Percentiles rank a stretch among this genome's conserved stretches.
These are phyloP conservation scores for Orcinus orca DNA, from an alignment of 2,113 vertebrate species.

Conservation along the genomic window DNA sequence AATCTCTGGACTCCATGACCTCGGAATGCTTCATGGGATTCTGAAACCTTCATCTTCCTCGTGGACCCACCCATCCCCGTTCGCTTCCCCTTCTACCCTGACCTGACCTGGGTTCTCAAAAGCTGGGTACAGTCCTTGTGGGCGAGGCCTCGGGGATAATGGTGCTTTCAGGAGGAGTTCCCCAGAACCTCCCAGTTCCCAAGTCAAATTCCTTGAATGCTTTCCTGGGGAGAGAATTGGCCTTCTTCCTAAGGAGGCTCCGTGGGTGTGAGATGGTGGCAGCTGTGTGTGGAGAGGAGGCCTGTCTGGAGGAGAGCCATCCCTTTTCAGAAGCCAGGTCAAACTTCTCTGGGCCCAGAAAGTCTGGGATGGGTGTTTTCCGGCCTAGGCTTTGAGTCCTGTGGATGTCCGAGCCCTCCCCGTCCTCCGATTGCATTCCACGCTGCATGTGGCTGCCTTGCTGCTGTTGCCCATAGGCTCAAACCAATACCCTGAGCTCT, in stretches of 20 bases:
- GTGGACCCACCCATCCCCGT: fast-evolving
- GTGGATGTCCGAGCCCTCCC: not conserved
- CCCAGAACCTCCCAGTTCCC: not conserved
- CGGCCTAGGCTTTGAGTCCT: not conserved
- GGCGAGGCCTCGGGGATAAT: not conserved
- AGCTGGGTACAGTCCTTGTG: not conserved
- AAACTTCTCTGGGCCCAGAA: not conserved
- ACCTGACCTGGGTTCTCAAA: not conserved
- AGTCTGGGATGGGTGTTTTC: not conserved
- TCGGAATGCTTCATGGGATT: not conserved
- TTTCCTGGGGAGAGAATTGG: not conserved
- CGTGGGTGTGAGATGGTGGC: not conserved
- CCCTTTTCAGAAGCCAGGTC: not conserved
- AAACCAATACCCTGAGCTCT: not conserved
- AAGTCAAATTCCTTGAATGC: not conserved
- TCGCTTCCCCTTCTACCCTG: not conserved
- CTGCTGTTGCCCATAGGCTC: not conserved
- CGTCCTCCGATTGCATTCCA: not conserved
- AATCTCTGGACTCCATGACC: not conserved
- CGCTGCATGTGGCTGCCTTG: not conserved
- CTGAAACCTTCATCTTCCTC: not conserved
- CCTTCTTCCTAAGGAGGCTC: not conserved
- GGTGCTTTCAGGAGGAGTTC: not conserved
- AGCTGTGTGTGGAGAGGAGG: not conserved
- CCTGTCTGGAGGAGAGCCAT: not conserved